These are phyloP conservation scores for Polyploca ridens DNA, from an alignment of 2,888 invertebrate species.

Conservation along the genomic window DNA sequence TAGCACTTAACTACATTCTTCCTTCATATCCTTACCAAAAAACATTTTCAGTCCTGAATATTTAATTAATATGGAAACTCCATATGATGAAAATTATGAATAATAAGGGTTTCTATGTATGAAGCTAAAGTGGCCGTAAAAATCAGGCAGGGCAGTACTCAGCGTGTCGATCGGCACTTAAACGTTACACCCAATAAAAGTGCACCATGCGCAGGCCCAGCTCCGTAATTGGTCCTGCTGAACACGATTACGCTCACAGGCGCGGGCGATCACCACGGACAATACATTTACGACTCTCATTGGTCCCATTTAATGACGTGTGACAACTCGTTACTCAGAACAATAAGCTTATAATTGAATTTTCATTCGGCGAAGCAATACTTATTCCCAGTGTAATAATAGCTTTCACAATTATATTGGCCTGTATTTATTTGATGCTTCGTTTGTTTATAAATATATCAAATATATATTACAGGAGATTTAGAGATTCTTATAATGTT, in stretches of 20 bases:
- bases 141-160: constrained; percentile 68
- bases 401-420: background rate
- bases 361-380: constrained; percentile 67
- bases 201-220: constrained; percentile 67
- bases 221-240: constrained; percentile 79
- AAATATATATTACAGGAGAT: background rate
- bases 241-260: constrained; percentile 62
- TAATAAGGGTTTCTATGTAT: constrained; percentile 22
- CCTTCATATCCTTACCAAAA: no score
- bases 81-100: background rate
- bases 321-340: constrained; percentile 70
- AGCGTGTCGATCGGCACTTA: constrained; percentile 81
- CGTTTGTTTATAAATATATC: no score
- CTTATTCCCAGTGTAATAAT: constrained; percentile 7
- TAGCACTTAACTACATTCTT: no score
- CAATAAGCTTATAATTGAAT: constrained; percentile 77
- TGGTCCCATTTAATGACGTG: constrained; percentile 80
- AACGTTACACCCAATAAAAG: constrained; percentile 83
- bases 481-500: background rate
- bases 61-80: no score
- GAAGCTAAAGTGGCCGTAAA: constrained; percentile 72
- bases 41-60: no score
- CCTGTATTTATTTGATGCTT: background rate
- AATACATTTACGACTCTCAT: constrained; percentile 78
- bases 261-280: constrained; percentile 58